Conservation (phyloP, 2,113 vertebrate genomes). For the Oreochromis tanganicae region DNA sequence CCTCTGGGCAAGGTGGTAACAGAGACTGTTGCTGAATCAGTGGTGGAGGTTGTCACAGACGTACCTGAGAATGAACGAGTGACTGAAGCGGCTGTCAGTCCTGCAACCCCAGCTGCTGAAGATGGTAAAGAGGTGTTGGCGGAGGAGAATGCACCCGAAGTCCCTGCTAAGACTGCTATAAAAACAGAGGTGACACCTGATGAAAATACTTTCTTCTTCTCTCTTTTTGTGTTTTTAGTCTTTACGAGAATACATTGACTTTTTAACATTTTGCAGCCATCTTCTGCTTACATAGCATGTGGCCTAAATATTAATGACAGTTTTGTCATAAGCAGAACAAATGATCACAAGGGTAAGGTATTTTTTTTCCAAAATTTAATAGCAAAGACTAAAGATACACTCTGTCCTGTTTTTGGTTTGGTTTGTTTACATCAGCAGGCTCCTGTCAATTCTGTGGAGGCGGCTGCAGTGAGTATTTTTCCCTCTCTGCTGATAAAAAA, state of each 20-base stretch:
- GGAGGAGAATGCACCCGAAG: conserved; percentile 1
- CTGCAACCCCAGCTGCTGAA: background rate
- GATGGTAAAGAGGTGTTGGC: conserved; percentile 1
- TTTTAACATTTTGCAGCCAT: background rate
- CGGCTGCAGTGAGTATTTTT: background rate
- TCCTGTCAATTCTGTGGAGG: background rate
- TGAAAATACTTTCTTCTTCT: background rate
- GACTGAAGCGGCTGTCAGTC: background rate
- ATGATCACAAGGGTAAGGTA: background rate
- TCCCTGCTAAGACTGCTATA: background rate
- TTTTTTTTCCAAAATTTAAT: background rate
- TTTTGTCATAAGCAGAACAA: background rate
- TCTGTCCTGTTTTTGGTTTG: background rate
- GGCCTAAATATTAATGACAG: background rate
- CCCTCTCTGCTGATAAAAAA: background rate
- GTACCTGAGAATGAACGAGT: background rate
- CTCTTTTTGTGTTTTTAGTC: background rate
- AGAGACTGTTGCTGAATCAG: background rate
- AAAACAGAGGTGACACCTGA: conserved; percentile 29
- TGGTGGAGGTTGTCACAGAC: background rate
- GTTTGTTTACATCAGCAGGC: conserved; percentile 6
- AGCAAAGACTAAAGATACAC: background rate
- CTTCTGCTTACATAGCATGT: background rate
- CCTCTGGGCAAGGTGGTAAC: background rate
- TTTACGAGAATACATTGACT: background rate